phyloP scores from a whole-genome alignment of 2,797 vertebrate genomes.

The Eupleurogrammus muticus region DNA sequence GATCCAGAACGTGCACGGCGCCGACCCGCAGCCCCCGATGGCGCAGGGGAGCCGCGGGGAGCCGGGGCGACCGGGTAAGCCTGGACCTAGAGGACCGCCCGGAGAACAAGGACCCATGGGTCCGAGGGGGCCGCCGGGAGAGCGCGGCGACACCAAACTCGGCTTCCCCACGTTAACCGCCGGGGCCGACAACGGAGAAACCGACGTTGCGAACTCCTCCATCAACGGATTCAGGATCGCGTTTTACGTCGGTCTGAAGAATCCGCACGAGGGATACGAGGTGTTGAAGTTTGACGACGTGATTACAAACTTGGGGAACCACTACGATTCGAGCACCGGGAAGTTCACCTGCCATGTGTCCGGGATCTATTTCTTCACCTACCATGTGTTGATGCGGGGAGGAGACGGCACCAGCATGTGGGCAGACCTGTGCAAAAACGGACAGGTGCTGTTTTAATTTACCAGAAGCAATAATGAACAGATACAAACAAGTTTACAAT shows the following conservation, averaged over 20 bases:
- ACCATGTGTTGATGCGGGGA: conserved; percentile 95
- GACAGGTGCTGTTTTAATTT: conserved; percentile 84
- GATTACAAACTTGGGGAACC: conserved; percentile 94
- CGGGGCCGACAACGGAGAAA: conserved; percentile 78
- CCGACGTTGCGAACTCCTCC: conserved; percentile 82
- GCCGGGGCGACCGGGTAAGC: conserved; percentile 89
- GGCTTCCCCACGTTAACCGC: conserved; percentile 78
- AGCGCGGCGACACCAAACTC: conserved; percentile 83
- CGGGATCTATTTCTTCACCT: conserved; percentile 97
- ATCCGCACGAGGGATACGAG: conserved; percentile 96
- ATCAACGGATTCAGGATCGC: conserved; percentile 86
- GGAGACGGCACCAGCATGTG: conserved; percentile 98
- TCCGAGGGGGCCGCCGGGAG: conserved; percentile 90
- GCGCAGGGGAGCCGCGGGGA: conserved; percentile 91
- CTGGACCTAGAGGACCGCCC: conserved; percentile 88
- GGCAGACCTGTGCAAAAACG: conserved; percentile 98
- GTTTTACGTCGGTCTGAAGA: conserved; percentile 96
- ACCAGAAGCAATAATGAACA: not conserved
- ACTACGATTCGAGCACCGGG: conserved; percentile 91
- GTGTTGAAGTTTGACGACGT: conserved; percentile 97
- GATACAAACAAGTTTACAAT: not conserved
- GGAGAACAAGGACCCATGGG: conserved; percentile 92
- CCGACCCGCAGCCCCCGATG: conserved; percentile 86
- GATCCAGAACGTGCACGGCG: conserved; percentile 88
- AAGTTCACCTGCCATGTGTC: conserved; percentile 96